phyloP scores from a whole-genome alignment of 2,113 vertebrate genomes.

The Peromyscus polionotus region DNA sequence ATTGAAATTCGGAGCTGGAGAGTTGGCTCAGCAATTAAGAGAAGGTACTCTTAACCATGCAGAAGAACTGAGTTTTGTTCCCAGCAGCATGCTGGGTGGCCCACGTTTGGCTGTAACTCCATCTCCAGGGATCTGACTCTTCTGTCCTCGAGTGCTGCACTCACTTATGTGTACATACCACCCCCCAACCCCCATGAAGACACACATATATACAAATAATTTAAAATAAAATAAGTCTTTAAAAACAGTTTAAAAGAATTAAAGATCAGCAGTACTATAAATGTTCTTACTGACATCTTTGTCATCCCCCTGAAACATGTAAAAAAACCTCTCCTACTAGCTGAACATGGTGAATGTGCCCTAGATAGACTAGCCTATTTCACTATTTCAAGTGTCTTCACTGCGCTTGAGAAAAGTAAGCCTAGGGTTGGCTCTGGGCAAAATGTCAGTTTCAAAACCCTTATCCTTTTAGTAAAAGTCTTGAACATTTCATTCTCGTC shows the following conservation, averaged over 20 bases:
- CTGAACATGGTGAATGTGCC: background rate
- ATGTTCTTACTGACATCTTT: background rate
- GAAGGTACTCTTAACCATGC: background rate
- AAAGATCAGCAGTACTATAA: background rate
- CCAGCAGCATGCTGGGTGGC: accelerated
- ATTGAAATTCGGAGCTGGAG: background rate
- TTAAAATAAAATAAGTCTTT: background rate
- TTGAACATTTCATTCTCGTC: background rate
- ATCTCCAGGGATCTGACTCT: too few relatives aligned
- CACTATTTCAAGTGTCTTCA: background rate
- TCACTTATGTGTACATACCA: background rate
- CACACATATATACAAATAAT: background rate
- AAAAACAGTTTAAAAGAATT: background rate
- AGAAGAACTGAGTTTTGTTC: too few relatives aligned
- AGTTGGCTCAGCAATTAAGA: background rate
- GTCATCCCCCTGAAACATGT: background rate
- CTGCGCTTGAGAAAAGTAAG: background rate
- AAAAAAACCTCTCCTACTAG: background rate
- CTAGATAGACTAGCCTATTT: background rate
- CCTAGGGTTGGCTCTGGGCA: slow-evolving; percentile 13
- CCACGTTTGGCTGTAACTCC: too few relatives aligned
- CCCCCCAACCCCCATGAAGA: background rate
- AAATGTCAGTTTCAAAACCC: slow-evolving; percentile 47
- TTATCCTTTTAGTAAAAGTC: background rate
- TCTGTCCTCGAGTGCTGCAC: background rate